Percentiles rank a stretch among this genome's conserved stretches.
phyloP scores from a whole-genome alignment of 2,888 invertebrate genomes.

The Hypselothyrea guttata region DNA sequence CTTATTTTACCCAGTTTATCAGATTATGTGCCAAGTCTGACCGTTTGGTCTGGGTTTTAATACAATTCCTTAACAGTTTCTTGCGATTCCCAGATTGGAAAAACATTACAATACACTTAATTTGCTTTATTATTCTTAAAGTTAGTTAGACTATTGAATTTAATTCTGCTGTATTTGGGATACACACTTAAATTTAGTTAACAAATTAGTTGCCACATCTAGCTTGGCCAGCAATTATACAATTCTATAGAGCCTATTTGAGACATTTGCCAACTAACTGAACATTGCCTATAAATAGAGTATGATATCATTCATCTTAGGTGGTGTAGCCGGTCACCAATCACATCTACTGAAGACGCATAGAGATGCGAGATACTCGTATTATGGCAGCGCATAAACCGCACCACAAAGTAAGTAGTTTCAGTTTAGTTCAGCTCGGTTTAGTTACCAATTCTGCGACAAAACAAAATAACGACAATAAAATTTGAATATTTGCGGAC shows the following conservation, averaged over 20 bases:
- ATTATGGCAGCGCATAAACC: conserved; percentile 21
- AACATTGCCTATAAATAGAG: conserved; percentile 59
- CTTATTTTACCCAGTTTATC: no score
- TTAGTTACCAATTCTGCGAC: conserved; percentile 72
- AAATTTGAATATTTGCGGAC: conserved; percentile 63
- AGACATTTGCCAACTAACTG: conserved; percentile 15
- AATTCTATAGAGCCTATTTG: conserved; percentile 45
- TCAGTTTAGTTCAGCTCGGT: conserved; percentile 45
- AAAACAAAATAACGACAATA: conserved; percentile 59
- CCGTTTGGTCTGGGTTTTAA: no score
- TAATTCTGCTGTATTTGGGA: no score
- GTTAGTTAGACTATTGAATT: no score
- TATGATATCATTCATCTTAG: conserved; percentile 63
- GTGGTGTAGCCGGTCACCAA: conserved; percentile 60
- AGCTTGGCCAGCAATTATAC: conserved; percentile 32
- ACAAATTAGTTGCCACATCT: not conserved
- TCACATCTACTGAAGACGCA: conserved; percentile 21
- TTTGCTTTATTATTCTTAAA: no score
- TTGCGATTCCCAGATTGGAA: no score
- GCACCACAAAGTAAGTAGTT: conserved; percentile 55
- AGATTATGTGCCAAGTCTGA: no score
- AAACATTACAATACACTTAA: no score
- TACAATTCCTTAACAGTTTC: no score
- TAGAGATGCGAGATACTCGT: not conserved
- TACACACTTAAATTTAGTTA: no score